Percentiles rank a stretch among this genome's conserved stretches.
phyloP scores from a whole-genome alignment of 2,797 vertebrate species.

The Odontamblyopus lacepedii region DNA sequence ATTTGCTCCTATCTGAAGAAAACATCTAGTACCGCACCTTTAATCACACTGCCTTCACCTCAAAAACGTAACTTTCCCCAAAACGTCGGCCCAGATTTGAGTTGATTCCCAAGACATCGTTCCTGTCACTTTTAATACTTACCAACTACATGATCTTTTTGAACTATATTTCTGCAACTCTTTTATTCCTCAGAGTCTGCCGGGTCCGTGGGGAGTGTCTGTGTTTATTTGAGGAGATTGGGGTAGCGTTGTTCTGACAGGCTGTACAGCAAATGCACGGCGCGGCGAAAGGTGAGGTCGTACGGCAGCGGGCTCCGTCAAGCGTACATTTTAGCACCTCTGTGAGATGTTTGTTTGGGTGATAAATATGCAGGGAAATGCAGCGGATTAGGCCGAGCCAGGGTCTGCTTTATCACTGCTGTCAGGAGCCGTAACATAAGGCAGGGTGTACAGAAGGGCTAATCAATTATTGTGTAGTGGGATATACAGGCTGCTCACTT shows the following conservation, averaged over 20 bases:
- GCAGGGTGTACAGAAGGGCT: neutral
- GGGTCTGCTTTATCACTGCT: slow-evolving; percentile 1
- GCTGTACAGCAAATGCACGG: slow-evolving; percentile 35
- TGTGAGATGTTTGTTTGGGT: slow-evolving; percentile 11
- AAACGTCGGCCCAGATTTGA: neutral
- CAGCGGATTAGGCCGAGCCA: neutral
- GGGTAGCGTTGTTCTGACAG: slow-evolving; percentile 33
- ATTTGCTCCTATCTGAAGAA: neutral
- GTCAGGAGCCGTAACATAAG: neutral
- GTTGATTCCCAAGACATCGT: neutral
- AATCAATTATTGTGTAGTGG: neutral
- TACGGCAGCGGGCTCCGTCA: slow-evolving; percentile 9
- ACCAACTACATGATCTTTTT: neutral
- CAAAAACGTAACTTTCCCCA: neutral
- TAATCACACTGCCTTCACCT: neutral
- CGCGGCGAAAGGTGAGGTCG: slow-evolving; percentile 17
- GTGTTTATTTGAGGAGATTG: slow-evolving; percentile 39
- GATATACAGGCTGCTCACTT: neutral
- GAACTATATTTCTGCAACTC: slow-evolving; percentile 39
- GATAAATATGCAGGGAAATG: neutral
- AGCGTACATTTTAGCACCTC: slow-evolving; percentile 9
- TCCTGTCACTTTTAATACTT: slow-evolving; percentile 3
- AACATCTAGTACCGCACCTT: neutral
- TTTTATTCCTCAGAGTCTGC: slow-evolving; percentile 40
- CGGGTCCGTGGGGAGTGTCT: slow-evolving; percentile 36